Conservation (phyloP, 2,113 vertebrate genomes). For the Mola mola region DNA sequence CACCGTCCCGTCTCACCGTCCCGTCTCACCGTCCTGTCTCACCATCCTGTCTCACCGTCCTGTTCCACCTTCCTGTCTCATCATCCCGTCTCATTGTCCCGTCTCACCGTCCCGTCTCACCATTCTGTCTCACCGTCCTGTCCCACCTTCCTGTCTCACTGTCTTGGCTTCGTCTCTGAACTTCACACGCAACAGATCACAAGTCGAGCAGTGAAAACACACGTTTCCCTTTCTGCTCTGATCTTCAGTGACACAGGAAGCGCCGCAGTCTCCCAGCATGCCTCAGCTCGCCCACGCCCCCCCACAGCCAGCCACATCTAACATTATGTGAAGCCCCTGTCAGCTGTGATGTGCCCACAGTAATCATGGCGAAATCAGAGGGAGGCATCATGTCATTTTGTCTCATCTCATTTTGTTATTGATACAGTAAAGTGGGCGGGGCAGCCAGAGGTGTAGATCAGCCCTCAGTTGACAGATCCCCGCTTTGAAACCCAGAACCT, state of each 20-base stretch:
- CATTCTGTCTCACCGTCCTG: too few relatives aligned
- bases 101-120: too few relatives aligned
- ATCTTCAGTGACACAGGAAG: conserved; percentile 47
- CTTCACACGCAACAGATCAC: too few relatives aligned
- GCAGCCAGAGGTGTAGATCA: conserved; percentile 46
- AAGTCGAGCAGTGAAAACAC: conserved; percentile 70
- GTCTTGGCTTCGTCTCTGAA: too few relatives aligned
- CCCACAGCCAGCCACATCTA: conserved; percentile 61
- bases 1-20: too few relatives aligned
- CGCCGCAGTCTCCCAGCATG: conserved; percentile 54
- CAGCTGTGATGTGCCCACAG: conserved; percentile 55
- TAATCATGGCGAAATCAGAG: conserved; percentile 68
- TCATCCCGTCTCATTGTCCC: too few relatives aligned
- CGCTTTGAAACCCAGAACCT: conserved; percentile 18
- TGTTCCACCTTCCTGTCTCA: too few relatives aligned
- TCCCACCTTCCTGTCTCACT: too few relatives aligned
- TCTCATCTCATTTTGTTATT: conserved; percentile 71
- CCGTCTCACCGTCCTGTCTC: too few relatives aligned
- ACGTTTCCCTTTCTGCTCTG: conserved; percentile 68
- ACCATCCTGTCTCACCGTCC: too few relatives aligned
- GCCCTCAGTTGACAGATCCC: neutral
- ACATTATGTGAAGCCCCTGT: conserved; percentile 51
- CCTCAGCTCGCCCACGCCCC: conserved; percentile 52
- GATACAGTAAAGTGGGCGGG: conserved; percentile 61
- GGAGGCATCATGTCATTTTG: conserved; percentile 63